Percentiles rank a stretch among this genome's conserved stretches.
Evolutionary conservation across 2,888 invertebrate genomes (phyloP).

Genomic region (Lasioglossum figueresi): DNA sequence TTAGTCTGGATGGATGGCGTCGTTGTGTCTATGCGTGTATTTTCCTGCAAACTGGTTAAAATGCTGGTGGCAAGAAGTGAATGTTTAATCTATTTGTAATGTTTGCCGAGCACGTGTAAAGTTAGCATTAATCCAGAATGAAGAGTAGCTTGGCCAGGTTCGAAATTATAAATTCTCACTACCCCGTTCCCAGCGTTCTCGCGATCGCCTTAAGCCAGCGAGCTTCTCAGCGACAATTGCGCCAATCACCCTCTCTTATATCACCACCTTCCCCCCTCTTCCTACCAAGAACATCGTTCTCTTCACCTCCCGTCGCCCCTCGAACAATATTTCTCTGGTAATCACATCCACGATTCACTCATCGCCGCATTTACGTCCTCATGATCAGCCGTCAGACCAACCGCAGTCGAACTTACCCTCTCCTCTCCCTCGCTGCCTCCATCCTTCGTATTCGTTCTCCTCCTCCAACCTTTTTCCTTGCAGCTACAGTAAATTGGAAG

Average conservation of each 20-base stretch:
- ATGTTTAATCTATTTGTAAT: neutral
- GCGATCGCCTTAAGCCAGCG: slow-evolving; percentile 27
- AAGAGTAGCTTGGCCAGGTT: neutral
- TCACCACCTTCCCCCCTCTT: neutral
- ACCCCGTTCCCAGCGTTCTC: slow-evolving; percentile 9
- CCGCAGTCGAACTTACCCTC: slow-evolving; percentile 6
- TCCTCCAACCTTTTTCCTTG: too few species aligned
- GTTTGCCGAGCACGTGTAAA: slow-evolving; percentile 17
- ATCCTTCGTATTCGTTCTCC: neutral
- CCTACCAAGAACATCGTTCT: slow-evolving; percentile 15
- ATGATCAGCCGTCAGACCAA: slow-evolving; percentile 41
- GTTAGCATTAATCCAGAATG: slow-evolving; percentile 35
- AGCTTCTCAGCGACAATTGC: slow-evolving; percentile 32
- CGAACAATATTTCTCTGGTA: slow-evolving; percentile 43
- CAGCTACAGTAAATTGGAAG: too few species aligned
- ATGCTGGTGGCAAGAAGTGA: neutral
- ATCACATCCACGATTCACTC: slow-evolving; percentile 46
- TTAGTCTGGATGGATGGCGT: too few species aligned
- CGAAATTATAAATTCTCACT: slow-evolving; percentile 39
- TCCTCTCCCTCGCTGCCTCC: neutral
- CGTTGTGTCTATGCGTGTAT: too few species aligned
- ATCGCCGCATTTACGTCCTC: slow-evolving; percentile 21
- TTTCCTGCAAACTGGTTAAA: neutral
- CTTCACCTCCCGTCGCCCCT: slow-evolving; percentile 28
- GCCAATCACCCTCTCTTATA: slow-evolving; percentile 40